These are phyloP conservation scores for Machimus atricapillus DNA, from an alignment of 2,888 invertebrate species.

Conservation along the genomic window DNA sequence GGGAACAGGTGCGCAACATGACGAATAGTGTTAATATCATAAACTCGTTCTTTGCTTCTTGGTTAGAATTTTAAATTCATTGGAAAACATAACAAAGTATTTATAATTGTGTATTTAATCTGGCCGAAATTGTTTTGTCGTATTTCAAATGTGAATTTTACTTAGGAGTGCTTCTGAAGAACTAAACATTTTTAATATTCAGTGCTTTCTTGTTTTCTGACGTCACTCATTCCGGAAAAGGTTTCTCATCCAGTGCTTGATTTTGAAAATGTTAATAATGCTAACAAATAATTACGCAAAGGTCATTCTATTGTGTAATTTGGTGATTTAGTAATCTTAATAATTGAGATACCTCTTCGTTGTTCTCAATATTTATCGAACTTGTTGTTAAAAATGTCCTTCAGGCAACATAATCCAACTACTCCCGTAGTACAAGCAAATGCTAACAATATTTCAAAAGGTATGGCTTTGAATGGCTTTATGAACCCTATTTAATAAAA, in stretches of 20 bases:
- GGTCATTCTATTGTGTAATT: not conserved
- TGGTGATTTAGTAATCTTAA: not conserved
- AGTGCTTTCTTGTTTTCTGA: not conserved
- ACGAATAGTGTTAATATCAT: not conserved
- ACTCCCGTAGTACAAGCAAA: conserved; percentile 50
- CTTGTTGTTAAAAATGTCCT: not conserved
- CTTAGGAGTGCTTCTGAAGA: not conserved
- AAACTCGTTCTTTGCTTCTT: not conserved
- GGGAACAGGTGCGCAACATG: not conserved
- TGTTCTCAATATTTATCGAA: not conserved
- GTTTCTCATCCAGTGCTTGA: not conserved
- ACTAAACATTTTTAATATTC: not conserved
- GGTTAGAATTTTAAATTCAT: not conserved
- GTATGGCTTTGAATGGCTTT: conserved; percentile 41
- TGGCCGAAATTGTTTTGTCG: not conserved
- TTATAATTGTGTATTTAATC: not conserved
- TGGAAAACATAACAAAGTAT: not conserved
- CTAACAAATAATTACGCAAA: not conserved
- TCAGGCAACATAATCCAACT: conserved; percentile 32
- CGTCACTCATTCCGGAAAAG: not conserved
- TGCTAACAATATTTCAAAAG: conserved; percentile 52
- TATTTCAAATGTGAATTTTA: not conserved
- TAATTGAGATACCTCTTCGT: not conserved
- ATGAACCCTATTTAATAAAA: not conserved
- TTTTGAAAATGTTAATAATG: not conserved